Conservation (phyloP, 2,888 invertebrate species). For the Hemaris fuciformis region DNA sequence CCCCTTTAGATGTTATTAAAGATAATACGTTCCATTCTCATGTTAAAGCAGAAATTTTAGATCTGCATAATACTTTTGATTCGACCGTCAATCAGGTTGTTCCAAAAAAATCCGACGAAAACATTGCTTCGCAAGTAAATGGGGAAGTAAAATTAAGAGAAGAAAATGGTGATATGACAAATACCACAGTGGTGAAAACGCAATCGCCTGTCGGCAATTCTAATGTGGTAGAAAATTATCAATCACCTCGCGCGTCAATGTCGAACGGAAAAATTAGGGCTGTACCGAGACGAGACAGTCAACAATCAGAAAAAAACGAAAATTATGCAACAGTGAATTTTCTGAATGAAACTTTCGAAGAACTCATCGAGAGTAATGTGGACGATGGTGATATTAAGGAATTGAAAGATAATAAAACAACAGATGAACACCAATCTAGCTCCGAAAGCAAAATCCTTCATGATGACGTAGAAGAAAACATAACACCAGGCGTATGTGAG, state of each 20-base stretch:
- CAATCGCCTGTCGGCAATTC: not conserved
- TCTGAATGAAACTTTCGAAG: conserved; percentile 68
- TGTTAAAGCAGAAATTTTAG: conserved; percentile 30
- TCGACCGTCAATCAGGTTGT: conserved; percentile 36
- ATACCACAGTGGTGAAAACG: conserved; percentile 21
- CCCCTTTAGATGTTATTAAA: conserved; percentile 48
- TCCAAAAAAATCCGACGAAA: conserved; percentile 22
- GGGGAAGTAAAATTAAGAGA: conserved; percentile 23
- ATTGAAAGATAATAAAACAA: conserved; percentile 40
- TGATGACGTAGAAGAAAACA: conserved; percentile 27
- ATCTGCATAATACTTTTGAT: conserved; percentile 48
- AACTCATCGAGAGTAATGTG: conserved; percentile 72
- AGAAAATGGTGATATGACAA: conserved; percentile 15
- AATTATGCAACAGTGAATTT: conserved; percentile 69
- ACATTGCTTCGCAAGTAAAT: conserved; percentile 29
- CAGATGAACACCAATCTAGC: conserved; percentile 16
- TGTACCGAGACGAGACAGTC: not conserved
- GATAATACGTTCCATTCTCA: conserved; percentile 52
- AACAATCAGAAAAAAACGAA: conserved; percentile 44
- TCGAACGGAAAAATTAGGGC: not conserved
- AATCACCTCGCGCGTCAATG: not conserved
- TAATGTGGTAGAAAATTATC: not conserved
- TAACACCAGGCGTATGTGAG: conserved; percentile 30
- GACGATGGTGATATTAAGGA: conserved; percentile 63
- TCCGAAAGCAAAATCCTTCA: conserved; percentile 22